Evolutionary conservation across 35 echinoderm and acorn worm genomes (phyloP), one percentile per base, ranked within the genome.

Genomic region (Nesometra sesokonis): DNA sequence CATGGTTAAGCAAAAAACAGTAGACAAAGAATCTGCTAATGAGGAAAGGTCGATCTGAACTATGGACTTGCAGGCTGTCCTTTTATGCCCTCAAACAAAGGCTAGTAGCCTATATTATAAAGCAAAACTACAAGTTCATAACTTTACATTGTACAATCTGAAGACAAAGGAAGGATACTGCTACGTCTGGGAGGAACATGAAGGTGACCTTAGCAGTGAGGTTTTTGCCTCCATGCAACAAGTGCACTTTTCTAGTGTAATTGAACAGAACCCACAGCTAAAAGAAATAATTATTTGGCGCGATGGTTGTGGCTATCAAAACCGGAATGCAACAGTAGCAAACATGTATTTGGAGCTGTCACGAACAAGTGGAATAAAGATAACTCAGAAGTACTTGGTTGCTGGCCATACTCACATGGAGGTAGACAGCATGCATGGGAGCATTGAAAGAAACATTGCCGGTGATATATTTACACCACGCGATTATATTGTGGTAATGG

Each of bases 351-450:
- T 43, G 29, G 0, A 0, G 17, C 78, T 80, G 15, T 77, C 86
- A 27, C 7, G 21, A 13, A 52, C 82, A 37, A 29, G 32, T 5
- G 46, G 37, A 4, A 13, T 80, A 15, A 88, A 76, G 17, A 88
- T 39, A 23, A 32, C 33, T 0, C 79, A 81, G 19, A 88, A 88
- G 30, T 82, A 76, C 35, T 27, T 88, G 15, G 87, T 89, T 27
- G 87, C 87, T 30, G 87, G 87, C 9, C 80, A 82, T 36, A 89
- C 87, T 8, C 87, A 88, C 34, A 88, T 88, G 81, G 87, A 82
- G 31, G 47, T 80, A 47, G 87, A 88, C 31, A 40, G 27, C 35
- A 88, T 88, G 87, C 87, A 89, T 34, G 77, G 80, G 30, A 89
- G 9, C 23, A 67, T 17, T 19, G 52, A 67, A 27, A 9, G 52